Base-by-base conservation (phyloP, 2,797 vertebrate species). In the Sebastiscus tertius region DNA sequence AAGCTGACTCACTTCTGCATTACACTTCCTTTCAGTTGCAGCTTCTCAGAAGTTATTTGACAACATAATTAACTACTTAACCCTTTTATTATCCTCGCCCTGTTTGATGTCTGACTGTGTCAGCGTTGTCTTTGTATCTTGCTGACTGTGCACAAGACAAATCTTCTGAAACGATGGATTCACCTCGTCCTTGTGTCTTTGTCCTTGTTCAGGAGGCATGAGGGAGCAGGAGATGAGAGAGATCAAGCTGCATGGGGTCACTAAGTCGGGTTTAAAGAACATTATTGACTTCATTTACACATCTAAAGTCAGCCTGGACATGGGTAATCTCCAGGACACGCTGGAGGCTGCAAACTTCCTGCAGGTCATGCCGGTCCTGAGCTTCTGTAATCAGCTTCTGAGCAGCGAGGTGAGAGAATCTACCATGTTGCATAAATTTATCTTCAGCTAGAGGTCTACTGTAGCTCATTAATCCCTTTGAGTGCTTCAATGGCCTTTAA, bases 251-350 rank as follows among this genome's bases (percentile, higher is more conserved):
- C 96, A 96, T 27, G 96, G 96, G 5, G 93, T 97, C 80, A 96
- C 94, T 63, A 92, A 88, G 52, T 59, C 81, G 2, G 96, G 96
- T 16, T 90, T 97, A 69, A 96, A 94, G 90, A 96, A 95, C 88
- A 95, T 97, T 20, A 95, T 97, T 18, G 95, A 96, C 49, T 97
- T 97, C 91, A 96, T 96, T 85, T 97, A 97, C 92, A 96, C 96
- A 8, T 94, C 95, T 77, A 93, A 89, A 70, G 90, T 97, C 73
- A 89, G 34, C 75, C 94, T 97, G 2, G 94, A 92, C 78, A 93
- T 97, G 88, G 65, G 68, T 22, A 96, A 93, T 66, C 95, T 97
- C 5, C 96, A 96, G 91, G 96, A 97, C 83, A 96, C 95, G 0
- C 87, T 97, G 74, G 96, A 97, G 86, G 96, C 96, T 0, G 96